Percentiles rank a stretch among this genome's conserved stretches.
These are phyloP conservation scores for Polydrusus cervinus DNA, from an alignment of 2,888 invertebrate genomes.

Conservation along the genomic window DNA sequence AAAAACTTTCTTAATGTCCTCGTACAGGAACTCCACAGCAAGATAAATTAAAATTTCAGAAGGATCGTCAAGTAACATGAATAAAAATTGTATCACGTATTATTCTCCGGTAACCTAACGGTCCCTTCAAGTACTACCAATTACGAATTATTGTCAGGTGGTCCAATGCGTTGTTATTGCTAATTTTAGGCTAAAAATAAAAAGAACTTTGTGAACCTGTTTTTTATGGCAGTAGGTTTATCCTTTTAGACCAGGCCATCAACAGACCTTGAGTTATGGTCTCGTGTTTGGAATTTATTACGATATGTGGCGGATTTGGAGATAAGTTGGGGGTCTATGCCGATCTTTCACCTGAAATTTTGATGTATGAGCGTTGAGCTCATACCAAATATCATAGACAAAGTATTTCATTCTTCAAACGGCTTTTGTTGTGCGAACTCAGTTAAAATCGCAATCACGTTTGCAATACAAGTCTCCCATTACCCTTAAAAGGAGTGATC, in stretches of 20 bases:
- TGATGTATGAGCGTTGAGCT: no score
- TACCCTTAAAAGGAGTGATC: no score
- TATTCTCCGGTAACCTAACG: constrained; percentile 37
- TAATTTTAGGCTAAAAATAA: constrained; percentile 46
- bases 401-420: no score
- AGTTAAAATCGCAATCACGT: no score
- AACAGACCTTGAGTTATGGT: constrained; percentile 39
- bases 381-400: no score
- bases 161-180: constrained; percentile 27
- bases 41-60: neutral
- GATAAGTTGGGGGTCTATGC: neutral
- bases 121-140: constrained; percentile 32
- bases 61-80: constrained; percentile 32
- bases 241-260: constrained; percentile 15
- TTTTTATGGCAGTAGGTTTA: constrained; percentile 47
- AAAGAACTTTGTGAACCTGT: constrained; percentile 29
- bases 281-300: constrained; percentile 3
- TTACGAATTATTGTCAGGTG: constrained; percentile 33
- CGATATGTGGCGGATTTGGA: neutral
- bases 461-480: no score
- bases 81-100: constrained; percentile 50
- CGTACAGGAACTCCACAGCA: constrained; percentile 2
- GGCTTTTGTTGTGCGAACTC: no score
- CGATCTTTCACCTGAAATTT: no score
- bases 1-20: neutral